These are phyloP conservation scores for Vanessa atalanta DNA, from an alignment of 1,140 invertebrate genomes.

Conservation along the genomic window DNA sequence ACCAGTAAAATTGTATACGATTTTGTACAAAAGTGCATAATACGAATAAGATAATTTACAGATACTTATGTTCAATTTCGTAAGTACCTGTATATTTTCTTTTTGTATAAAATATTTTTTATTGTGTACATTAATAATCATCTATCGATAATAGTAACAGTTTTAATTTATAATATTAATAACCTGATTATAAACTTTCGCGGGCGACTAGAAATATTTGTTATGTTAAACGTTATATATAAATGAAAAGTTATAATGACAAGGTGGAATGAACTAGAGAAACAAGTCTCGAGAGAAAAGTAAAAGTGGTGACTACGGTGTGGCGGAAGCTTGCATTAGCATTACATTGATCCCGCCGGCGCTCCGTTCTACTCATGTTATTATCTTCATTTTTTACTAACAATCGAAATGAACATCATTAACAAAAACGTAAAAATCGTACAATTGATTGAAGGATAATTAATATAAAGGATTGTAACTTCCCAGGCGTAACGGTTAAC, in stretches of 20 bases:
- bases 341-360: conserved; percentile 49
- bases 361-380: conserved; percentile 33
- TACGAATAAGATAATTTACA: not conserved
- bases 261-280: conserved; percentile 36
- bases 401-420: conserved; percentile 40
- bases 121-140: too few relatives aligned
- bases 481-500: conserved; percentile 57
- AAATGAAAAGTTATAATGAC: conserved; percentile 27
- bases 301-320: conserved; percentile 65
- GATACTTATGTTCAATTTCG: not conserved
- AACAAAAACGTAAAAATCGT: conserved; percentile 44
- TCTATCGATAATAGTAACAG: not conserved
- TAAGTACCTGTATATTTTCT: not conserved
- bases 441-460: not conserved
- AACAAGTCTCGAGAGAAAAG: conserved; percentile 64
- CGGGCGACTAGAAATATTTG: not conserved
- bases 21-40: not conserved
- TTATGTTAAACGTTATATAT: conserved; percentile 8
- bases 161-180: not conserved
- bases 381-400: conserved; percentile 15
- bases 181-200: not conserved
- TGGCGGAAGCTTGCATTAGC: conserved; percentile 61
- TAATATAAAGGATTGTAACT: conserved; percentile 21
- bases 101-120: too few relatives aligned
- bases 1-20: not conserved